A percentile compares a stretch with the other conserved stretches of the same genome.
Conservation (phyloP, 2,888 invertebrate species). For the Microdon myrmicae region DNA sequence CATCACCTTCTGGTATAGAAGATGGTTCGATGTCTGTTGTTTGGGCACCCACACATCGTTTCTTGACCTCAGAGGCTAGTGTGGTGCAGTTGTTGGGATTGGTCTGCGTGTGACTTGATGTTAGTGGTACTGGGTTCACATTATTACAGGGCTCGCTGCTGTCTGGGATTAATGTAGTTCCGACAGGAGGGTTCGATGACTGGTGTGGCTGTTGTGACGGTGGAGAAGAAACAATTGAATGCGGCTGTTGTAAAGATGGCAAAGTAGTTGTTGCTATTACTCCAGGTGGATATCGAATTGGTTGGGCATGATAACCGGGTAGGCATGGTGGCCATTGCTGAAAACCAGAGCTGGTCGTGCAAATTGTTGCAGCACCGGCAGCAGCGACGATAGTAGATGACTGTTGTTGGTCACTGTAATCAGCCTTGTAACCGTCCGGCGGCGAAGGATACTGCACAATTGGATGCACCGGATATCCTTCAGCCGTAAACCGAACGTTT, state of each 20-base stretch:
- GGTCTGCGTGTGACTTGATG: constrained; percentile 59
- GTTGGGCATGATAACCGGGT: constrained; percentile 67
- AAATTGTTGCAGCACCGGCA: constrained; percentile 39
- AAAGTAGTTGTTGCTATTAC: constrained; percentile 37
- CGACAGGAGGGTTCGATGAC: constrained; percentile 8
- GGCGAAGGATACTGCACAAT: constrained; percentile 73
- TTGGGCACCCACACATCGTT: constrained; percentile 73
- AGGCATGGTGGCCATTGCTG: constrained; percentile 70
- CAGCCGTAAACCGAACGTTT: constrained; percentile 79
- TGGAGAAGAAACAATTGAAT: constrained; percentile 47
- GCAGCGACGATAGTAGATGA: constrained; percentile 33
- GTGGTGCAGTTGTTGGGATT: constrained; percentile 48
- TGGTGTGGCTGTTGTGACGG: constrained; percentile 36
- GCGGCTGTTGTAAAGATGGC: constrained; percentile 39
- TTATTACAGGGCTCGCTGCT: constrained; percentile 51
- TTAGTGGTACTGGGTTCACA: constrained; percentile 61
- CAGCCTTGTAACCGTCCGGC: constrained; percentile 75
- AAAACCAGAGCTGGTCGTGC: constrained; percentile 64
- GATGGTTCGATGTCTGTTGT: constrained; percentile 69
- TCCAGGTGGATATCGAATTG: constrained; percentile 60
- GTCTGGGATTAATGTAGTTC: constrained; percentile 17
- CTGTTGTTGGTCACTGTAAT: constrained; percentile 52
- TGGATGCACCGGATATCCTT: constrained; percentile 76
- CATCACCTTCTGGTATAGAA: constrained; percentile 66
- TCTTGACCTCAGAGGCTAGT: constrained; percentile 65